Evolutionary conservation across 92 coral and sea anemone genomes (phyloP), one percentile per base, ranked within the genome.

Genomic region (Nematostella vectensis): DNA sequence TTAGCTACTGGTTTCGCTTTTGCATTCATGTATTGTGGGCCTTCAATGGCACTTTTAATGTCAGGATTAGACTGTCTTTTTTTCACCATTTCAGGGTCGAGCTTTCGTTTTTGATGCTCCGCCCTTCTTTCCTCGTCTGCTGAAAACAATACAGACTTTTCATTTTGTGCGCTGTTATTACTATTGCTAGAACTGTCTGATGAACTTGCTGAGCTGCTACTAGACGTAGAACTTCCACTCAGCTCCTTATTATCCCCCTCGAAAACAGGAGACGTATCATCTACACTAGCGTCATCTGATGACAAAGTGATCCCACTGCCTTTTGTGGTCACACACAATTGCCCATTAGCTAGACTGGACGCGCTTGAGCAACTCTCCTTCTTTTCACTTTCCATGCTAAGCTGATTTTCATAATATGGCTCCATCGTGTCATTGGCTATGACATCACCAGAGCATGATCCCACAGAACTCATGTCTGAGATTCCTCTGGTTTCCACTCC

Each of bases 1-100:
- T 71, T 85, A 0, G 95, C 76, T 6, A 65, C 21, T 47, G 83
- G 77, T 36, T 81, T 85, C 10, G 60, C 59, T 26, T 65, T 39
- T 16, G 76, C 39, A 72, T 81, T 80, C 19, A 68, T 50, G 54
- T 74, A 75, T 18, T 45, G 21, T 18, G 75, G 94, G 1, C 65
- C 55, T 17, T 71, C 68, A 11, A 57, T 62, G 25, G 45, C 48
- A n/a, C 50, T 42, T 26, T 65, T 81, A 21, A 65, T 76, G 21
- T 52, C 77, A 24, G 81, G 59, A 23, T 70, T 66, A 18, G 88
- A 62, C n/a, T 70, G 88, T 36, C 50, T 53, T 24, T 68, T 67
- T 3, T 31, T 55, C 29, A 17, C 51, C 21, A 45, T 8, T 19
- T 45, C 51, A 45, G 51, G 51, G 23, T 45, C 51, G 4, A 45